These are phyloP conservation scores for Pseudomyrmex cubaensis DNA, from an alignment of 1,140 invertebrate genomes.

Conservation along the genomic window DNA sequence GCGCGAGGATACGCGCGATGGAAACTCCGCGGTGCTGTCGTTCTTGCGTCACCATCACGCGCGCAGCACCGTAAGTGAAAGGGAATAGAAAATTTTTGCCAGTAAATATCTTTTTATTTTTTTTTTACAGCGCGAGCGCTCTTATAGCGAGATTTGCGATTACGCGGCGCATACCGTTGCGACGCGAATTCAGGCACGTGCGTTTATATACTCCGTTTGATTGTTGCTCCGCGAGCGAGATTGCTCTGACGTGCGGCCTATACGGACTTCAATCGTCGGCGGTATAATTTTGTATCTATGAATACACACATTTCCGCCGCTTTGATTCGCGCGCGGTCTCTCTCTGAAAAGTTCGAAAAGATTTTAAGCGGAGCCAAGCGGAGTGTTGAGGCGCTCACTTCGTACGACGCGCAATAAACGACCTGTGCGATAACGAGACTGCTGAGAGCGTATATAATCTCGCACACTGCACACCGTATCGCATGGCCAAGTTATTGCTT, in stretches of 20 bases:
- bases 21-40: conserved; percentile 60
- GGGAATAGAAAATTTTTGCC: conserved; percentile 70
- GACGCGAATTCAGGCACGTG: neutral
- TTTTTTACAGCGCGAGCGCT: conserved; percentile 1
- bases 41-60: conserved; percentile 61
- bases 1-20: conserved; percentile 64
- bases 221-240: conserved; percentile 33
- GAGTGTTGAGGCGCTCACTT: no score
- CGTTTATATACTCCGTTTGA: neutral
- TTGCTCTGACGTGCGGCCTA: neutral
- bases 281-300: no score
- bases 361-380: no score
- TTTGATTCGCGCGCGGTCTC: no score
- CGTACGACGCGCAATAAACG: no score
- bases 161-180: conserved; percentile 33
- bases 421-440: no score
- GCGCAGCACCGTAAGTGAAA: conserved; percentile 62
- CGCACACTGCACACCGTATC: no score
- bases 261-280: neutral
- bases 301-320: no score
- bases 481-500: no score
- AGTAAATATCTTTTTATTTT: conserved; percentile 40
- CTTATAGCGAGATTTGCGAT: conserved; percentile 34
- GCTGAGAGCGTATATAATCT: no score
- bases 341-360: no score